A percentile compares a stretch with the other conserved stretches of the same genome.
Evolutionary conservation across 2,888 invertebrate genomes (phyloP).

Genomic region (Drosophila leonis): DNA sequence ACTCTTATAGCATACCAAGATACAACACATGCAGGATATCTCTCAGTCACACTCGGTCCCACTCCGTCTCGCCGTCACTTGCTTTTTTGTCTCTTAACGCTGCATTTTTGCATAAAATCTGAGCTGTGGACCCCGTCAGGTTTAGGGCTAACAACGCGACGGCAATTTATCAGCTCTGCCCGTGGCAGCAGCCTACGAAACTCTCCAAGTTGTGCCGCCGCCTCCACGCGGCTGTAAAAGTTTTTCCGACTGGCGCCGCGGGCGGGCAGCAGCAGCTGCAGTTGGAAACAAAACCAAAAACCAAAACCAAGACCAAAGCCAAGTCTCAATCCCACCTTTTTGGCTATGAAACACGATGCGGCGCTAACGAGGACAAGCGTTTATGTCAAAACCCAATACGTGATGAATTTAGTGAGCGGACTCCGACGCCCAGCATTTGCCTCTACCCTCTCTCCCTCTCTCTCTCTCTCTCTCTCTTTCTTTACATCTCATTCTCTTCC

Average conservation of each 20-base stretch:
- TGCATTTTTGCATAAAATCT: conserved; percentile 71
- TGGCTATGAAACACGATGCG: conserved; percentile 68
- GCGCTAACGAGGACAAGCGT: conserved; percentile 83
- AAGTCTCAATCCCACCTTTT: conserved; percentile 53
- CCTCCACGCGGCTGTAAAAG: conserved; percentile 57
- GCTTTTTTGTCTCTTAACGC: conserved; percentile 20
- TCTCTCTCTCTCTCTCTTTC: background rate
- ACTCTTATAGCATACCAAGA: background rate
- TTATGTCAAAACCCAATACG: conserved; percentile 82
- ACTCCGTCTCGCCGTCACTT: background rate
- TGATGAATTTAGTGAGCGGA: conserved; percentile 74
- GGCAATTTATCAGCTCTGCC: conserved; percentile 74
- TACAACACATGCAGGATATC: background rate
- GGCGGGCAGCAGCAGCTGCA: conserved; percentile 51
- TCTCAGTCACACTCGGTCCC: background rate
- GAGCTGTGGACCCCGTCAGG: conserved; percentile 47
- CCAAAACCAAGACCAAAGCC: conserved; percentile 11
- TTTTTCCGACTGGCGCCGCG: conserved; percentile 66
- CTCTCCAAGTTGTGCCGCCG: conserved; percentile 24
- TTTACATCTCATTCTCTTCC: background rate
- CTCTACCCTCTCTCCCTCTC: background rate
- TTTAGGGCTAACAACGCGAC: conserved; percentile 52
- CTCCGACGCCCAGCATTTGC: conserved; percentile 5
- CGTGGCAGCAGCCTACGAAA: conserved; percentile 57
- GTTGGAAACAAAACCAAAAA: conserved; percentile 22